Conservation (phyloP, 1,140 invertebrate species). For the Zaprionus lachaisei region DNA sequence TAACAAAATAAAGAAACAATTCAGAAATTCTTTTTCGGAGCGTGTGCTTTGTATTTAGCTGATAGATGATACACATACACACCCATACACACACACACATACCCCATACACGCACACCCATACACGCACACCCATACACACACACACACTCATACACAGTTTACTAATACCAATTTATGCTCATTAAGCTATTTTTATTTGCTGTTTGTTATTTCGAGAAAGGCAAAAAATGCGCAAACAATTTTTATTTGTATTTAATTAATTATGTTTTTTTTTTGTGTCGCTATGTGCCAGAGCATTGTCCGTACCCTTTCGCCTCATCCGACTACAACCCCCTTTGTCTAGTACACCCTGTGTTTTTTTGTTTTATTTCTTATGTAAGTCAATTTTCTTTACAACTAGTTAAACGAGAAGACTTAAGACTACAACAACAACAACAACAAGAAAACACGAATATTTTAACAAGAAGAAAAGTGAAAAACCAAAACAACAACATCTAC, state of each 20-base stretch:
- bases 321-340: not conserved
- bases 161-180: constrained; percentile 11
- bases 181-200: constrained; percentile 24
- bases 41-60: constrained; percentile 46
- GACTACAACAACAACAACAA: constrained; percentile 18
- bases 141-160: constrained; percentile 10
- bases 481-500: constrained; percentile 43
- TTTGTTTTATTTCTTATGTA: constrained; percentile 21
- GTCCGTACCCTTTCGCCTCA: not conserved
- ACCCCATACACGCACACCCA: not conserved
- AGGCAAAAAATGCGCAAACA: constrained; percentile 45
- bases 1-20: constrained; percentile 15
- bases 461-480: constrained; percentile 24
- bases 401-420: constrained; percentile 24
- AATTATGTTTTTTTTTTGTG: constrained; percentile 12
- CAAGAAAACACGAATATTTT: constrained; percentile 25
- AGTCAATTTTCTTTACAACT: constrained; percentile 36
- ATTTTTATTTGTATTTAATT: constrained; percentile 19
- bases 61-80: constrained; percentile 14
- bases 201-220: constrained; percentile 32
- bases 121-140: constrained; percentile 4
- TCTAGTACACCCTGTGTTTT: constrained; percentile 14
- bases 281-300: constrained; percentile 20
- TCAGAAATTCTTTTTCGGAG: constrained; percentile 29
- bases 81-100: constrained; percentile 6